Base-by-base conservation (phyloP, 2,888 invertebrate genomes). In the Andrena dorsata region DNA sequence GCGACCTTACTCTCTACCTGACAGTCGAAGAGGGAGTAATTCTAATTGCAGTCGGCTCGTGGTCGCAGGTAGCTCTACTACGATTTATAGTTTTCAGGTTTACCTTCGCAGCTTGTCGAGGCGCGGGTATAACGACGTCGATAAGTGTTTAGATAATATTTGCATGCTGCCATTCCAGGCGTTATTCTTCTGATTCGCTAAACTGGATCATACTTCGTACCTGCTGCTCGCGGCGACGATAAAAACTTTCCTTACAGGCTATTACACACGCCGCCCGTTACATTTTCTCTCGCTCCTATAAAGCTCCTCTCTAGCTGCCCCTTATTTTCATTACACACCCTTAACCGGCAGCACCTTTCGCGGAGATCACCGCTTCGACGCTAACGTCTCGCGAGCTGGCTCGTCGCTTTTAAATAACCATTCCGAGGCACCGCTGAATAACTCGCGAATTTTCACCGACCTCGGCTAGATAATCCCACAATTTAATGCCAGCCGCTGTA, bases 401-500 rank as follows among this genome's bases (percentile, higher is more conserved):
- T 32, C 2, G 8, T 32, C 7, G 23, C 32, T 61, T 61, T 61
- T 61, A 32, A 61, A 61, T 20, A 20, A 32, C 32, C 61, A 20
- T 32, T 10, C 32, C 10, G 32, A 68, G 51, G 51, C 35, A 53
- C 16, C 51, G 7, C n/a, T 41, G 65, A 70, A 41, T 51, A 47
- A 63, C 56, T 41, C 23, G 58, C 41, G 68, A 61, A 70, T 75
- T 65, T 35, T 49, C 58, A 60, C 47, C 16, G 82, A 51, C 61
- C 32, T 56, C 61, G 51, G 47, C n/a, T n/a, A 51, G 76, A 81
- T 77, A 81, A 83, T 77, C 77, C 61, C 49, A 16, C 73, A 26
- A 77, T 77, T 77, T 66, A 73, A 61, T 66, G 61, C 23, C 83
- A 73, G 70, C 63, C 71, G 58, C 65, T 70, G 77, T 76, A 61